phyloP scores from a whole-genome alignment of 37 sponge, comb jelly and placozoan genomes.

The Ianthella basta region DNA sequence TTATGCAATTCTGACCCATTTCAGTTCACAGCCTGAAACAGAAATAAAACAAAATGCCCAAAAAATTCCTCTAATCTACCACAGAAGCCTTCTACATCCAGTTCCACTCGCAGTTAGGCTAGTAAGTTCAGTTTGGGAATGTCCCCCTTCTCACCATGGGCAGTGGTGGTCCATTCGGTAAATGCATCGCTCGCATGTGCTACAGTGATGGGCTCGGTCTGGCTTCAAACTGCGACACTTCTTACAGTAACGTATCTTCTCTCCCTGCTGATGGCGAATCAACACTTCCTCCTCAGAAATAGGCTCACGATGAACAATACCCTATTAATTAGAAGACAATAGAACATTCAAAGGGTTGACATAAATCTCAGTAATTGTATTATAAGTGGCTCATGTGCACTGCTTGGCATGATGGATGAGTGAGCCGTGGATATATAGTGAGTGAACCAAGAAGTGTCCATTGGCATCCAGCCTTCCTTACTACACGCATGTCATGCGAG shows the following conservation, averaged over 20 bases:
- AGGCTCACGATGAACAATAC: slow-evolving; percentile 77
- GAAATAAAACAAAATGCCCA: not conserved
- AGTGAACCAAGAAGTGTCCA: too few species aligned
- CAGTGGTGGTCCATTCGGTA: slow-evolving; percentile 99
- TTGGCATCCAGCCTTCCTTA: too few species aligned
- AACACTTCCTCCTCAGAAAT: slow-evolving; percentile 83
- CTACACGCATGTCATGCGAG: too few species aligned
- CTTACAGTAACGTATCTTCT: slow-evolving; percentile 87
- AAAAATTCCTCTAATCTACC: not conserved
- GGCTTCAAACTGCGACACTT: slow-evolving; percentile 98
- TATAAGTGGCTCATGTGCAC: too few species aligned
- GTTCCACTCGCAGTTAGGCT: too few species aligned
- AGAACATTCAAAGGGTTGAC: too few species aligned
- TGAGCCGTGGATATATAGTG: too few species aligned
- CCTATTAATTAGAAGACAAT: slow-evolving; percentile 44
- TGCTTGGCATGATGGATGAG: too few species aligned
- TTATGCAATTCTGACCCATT: too few species aligned
- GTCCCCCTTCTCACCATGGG: slow-evolving; percentile 80
- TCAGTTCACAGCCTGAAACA: not conserved
- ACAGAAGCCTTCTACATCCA: not conserved
- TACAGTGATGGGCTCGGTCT: slow-evolving; percentile 97
- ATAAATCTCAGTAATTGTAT: too few species aligned
- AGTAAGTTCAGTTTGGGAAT: not conserved
- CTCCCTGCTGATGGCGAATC: slow-evolving; percentile 79
- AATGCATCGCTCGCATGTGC: slow-evolving; percentile 86